phyloP scores from a whole-genome alignment of 2,797 vertebrate genomes.

The Lacerta viridis region DNA sequence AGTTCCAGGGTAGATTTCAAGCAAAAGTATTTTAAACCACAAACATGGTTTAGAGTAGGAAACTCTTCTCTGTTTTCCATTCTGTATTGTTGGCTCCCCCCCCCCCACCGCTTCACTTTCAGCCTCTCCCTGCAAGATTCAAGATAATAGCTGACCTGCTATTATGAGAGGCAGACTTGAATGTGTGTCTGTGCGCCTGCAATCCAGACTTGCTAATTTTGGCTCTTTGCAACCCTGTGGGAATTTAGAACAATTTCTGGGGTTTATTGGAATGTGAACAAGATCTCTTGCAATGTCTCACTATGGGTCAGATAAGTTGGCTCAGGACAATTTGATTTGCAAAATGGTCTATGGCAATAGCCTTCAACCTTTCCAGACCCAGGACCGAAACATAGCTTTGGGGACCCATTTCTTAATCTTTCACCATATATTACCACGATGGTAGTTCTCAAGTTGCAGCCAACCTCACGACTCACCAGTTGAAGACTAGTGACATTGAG shows the following conservation, averaged over 20 bases:
- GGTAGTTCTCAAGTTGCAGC: too few species aligned
- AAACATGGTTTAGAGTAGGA: constrained; percentile 81
- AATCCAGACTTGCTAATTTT: constrained; percentile 67
- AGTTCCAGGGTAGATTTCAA: constrained; percentile 73
- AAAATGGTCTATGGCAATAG: too few species aligned
- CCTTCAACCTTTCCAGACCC: too few species aligned
- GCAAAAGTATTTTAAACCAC: constrained; percentile 81
- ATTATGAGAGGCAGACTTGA: constrained; percentile 60
- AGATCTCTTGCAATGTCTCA: constrained; percentile 69
- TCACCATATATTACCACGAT: too few species aligned
- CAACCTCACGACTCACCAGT: too few species aligned
- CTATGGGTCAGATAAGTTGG: background rate
- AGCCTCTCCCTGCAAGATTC: constrained; percentile 65
- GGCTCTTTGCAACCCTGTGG: constrained; percentile 59
- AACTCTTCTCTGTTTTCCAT: constrained; percentile 82
- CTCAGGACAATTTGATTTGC: too few species aligned
- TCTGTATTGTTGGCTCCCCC: constrained; percentile 61
- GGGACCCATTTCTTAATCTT: too few species aligned
- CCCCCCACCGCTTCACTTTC: constrained; percentile 41
- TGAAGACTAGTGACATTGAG: too few species aligned
- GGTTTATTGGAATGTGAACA: constrained; percentile 69
- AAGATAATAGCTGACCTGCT: constrained; percentile 61
- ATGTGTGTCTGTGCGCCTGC: constrained; percentile 40
- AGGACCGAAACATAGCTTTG: too few species aligned
- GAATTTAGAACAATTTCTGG: constrained; percentile 67